phyloP scores from a whole-genome alignment of 2,888 invertebrate species.

The Cheilosia soror region DNA sequence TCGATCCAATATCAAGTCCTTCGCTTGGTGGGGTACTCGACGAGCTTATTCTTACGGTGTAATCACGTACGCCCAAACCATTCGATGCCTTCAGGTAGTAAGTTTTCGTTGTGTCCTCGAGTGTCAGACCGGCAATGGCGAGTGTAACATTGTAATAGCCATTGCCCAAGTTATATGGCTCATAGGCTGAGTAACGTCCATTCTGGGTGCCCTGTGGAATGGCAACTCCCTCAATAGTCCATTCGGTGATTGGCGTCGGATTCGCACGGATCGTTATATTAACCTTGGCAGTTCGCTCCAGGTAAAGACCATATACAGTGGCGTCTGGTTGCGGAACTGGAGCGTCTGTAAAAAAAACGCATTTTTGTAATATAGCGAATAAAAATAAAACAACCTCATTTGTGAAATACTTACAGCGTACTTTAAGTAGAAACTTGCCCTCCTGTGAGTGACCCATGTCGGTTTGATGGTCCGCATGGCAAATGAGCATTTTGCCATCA shows the following conservation, averaged over 20 bases:
- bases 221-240: constrained; percentile 86
- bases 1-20: constrained; percentile 90
- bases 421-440: constrained; percentile 83
- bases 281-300: constrained; percentile 89
- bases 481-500: constrained; percentile 87
- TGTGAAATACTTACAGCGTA: constrained; percentile 85
- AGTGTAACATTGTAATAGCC: constrained; percentile 89
- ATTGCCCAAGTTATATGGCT: constrained; percentile 84
- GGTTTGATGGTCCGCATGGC: constrained; percentile 87
- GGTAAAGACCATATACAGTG: constrained; percentile 89
- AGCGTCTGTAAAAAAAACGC: constrained; percentile 85
- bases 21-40: constrained; percentile 87
- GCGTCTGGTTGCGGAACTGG: constrained; percentile 86
- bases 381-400: not conserved
- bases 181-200: constrained; percentile 81
- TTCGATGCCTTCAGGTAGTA: constrained; percentile 89
- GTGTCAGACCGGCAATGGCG: constrained; percentile 87
- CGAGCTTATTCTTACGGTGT: constrained; percentile 89
- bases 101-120: constrained; percentile 90
- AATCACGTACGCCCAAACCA: constrained; percentile 87
- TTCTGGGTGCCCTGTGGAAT: constrained; percentile 84
- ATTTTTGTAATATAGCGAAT: not conserved
- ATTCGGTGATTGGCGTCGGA: constrained; percentile 88
- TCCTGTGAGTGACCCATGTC: constrained; percentile 82
- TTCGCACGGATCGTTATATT: constrained; percentile 90